phyloP scores from a whole-genome alignment of 1,140 invertebrate genomes.

The Drosophila serrata region DNA sequence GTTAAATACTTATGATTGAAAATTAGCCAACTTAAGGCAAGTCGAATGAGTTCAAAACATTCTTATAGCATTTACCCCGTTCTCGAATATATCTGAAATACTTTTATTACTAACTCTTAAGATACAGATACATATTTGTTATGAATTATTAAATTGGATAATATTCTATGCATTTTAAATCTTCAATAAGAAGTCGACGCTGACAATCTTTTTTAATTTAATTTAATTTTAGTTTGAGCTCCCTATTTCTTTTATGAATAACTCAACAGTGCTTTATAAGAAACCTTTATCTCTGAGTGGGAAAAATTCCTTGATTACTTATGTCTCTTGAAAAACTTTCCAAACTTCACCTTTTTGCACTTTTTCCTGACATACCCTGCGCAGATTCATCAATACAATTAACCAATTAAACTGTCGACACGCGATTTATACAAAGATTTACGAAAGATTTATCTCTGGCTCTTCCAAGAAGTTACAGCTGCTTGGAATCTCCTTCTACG shows the following conservation, averaged over 20 bases:
- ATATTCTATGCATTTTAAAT: background rate
- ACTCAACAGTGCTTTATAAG: background rate
- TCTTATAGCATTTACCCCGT: too few relatives aligned
- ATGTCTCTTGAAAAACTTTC: background rate
- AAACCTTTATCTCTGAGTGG: background rate
- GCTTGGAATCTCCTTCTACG: conserved; percentile 31
- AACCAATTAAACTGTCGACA: conserved; percentile 55
- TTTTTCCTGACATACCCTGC: background rate
- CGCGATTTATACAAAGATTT: conserved; percentile 37
- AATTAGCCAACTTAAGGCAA: too few relatives aligned
- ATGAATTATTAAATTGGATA: too few relatives aligned
- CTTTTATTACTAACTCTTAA: too few relatives aligned
- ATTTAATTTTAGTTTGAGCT: background rate
- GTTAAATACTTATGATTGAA: background rate
- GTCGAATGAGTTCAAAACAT: too few relatives aligned
- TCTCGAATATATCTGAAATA: too few relatives aligned
- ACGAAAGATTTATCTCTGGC: conserved; percentile 24
- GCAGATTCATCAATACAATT: conserved; percentile 26
- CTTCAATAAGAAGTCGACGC: background rate
- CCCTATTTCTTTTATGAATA: background rate
- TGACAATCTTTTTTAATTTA: background rate
- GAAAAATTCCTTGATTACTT: background rate
- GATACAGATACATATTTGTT: too few relatives aligned
- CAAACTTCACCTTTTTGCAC: background rate
- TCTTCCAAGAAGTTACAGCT: conserved; percentile 33